Evolutionary conservation across 2,888 invertebrate genomes (phyloP).

Genomic region (Acanthosepion lycidas): DNA sequence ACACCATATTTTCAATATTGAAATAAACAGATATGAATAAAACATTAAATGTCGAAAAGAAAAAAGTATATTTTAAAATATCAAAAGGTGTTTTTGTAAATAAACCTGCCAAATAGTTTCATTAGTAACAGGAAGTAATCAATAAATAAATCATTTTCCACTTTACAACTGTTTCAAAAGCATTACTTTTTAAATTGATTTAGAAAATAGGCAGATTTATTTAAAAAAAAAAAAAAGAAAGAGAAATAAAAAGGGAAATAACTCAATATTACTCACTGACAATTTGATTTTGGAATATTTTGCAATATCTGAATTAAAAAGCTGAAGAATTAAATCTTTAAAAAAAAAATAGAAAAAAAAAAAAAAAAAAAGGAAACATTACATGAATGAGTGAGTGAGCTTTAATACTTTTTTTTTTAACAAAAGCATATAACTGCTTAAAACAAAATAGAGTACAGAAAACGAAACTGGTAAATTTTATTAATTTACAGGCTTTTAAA

Average conservation of each 20-base stretch:
- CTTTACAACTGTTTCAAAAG: neutral
- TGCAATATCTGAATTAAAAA: neutral
- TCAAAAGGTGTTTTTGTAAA: neutral
- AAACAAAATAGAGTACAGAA: neutral
- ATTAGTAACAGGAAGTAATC: neutral
- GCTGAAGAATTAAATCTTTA: neutral
- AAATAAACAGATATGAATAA: neutral
- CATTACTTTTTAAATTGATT: neutral
- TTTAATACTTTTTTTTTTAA: neutral
- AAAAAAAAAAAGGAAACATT: neutral
- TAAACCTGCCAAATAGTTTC: neutral
- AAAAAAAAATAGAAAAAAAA: neutral
- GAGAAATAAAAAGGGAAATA: neutral
- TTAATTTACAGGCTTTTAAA: too few species aligned
- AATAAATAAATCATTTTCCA: neutral
- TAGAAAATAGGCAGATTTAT: neutral
- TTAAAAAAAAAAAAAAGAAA: neutral
- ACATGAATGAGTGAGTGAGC: neutral
- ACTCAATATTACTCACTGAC: constrained; percentile 33
- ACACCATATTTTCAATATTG: neutral
- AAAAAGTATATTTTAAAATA: neutral
- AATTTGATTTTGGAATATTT: constrained; percentile 18
- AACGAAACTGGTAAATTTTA: too few species aligned
- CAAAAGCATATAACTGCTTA: neutral
- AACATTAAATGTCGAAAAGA: neutral